Base-by-base conservation (phyloP, 2,797 vertebrate species). In the Toxotes lorentzi region DNA sequence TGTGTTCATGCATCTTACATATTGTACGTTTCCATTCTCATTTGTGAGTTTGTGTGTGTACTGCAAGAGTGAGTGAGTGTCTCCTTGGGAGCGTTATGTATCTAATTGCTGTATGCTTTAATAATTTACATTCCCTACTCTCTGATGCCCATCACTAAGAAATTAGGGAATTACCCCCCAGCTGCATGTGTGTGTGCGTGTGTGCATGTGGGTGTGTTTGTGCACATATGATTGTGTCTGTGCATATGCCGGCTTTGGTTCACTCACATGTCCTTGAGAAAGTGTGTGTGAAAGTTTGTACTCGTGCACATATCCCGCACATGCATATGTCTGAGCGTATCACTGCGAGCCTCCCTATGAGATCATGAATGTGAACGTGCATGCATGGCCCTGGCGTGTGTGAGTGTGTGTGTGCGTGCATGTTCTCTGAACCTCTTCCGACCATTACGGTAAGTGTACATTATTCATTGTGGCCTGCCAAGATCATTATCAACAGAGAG, bases 91-190 rank as follows among this genome's bases (percentile, higher is more conserved):
- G 84, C 84, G 85, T 87, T 86, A 91, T 89, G 74, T 78, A 79
- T 90, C 89, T 94, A 93, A 92, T 92, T 92, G 91, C 90, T 88
- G 76, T 79, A 85, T 79, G 77, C 84, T 87, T 94, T 88, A 92
- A 94, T 93, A 92, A 92, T 93, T 93, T 83, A 92, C 75, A 82
- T 76, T 72, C 62, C 69, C 69, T 74, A 35, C 80, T 81, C 90
- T 89, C 87, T 82, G 85, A 89, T 90, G 89, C 83, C 81, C 70
- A 85, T 94, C 92, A 91, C 91, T 90, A 92, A 86, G 86, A 89
- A 88, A 89, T 84, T 72, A 89, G 84, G 84, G 80, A 88, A 87
- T 82, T 83, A 86, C 66, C 73, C 73, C 74, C 76, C 59, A 67
- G 69, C 78, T 50, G 68, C 34, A 51, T 73, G 19, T 59, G 70